Conservation (phyloP, 2,797 vertebrate genomes). For the Sebastes ruberrimus region DNA sequence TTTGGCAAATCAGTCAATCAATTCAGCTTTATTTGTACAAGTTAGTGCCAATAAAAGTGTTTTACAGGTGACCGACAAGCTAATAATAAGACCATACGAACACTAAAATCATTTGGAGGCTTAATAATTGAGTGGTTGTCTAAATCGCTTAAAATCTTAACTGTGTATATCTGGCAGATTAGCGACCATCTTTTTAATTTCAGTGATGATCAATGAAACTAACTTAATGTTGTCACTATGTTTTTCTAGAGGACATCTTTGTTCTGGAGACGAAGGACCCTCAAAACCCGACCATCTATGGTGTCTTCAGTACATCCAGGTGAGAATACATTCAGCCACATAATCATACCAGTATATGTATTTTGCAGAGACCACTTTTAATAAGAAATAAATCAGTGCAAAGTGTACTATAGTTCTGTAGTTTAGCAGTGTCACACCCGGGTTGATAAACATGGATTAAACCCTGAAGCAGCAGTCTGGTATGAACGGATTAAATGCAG, state of each 20-base stretch:
- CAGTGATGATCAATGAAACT: background rate
- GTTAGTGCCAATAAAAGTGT: background rate
- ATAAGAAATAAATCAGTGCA: background rate
- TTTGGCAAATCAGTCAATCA: background rate
- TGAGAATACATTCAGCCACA: constrained; percentile 38
- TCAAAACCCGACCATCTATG: constrained; percentile 87
- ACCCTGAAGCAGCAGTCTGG: background rate
- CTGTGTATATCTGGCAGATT: too few relatives aligned
- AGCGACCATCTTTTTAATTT: background rate
- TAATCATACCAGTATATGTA: background rate
- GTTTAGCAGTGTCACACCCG: background rate
- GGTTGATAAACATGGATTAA: background rate
- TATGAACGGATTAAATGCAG: background rate
- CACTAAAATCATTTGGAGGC: background rate
- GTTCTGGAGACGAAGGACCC: constrained; percentile 86
- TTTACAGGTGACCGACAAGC: background rate
- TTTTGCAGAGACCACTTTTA: background rate
- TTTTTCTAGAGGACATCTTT: constrained; percentile 87
- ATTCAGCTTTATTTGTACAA: too few relatives aligned
- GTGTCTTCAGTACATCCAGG: constrained; percentile 90
- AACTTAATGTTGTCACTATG: background rate
- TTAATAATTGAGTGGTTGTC: background rate
- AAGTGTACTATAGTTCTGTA: background rate
- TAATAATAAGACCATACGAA: fast-evolving
- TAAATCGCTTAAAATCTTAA: too few relatives aligned